Percentiles rank a stretch among this genome's conserved stretches.
Evolutionary conservation across 2,113 vertebrate genomes (phyloP).

Genomic region (Prochilodus magdalenae): DNA sequence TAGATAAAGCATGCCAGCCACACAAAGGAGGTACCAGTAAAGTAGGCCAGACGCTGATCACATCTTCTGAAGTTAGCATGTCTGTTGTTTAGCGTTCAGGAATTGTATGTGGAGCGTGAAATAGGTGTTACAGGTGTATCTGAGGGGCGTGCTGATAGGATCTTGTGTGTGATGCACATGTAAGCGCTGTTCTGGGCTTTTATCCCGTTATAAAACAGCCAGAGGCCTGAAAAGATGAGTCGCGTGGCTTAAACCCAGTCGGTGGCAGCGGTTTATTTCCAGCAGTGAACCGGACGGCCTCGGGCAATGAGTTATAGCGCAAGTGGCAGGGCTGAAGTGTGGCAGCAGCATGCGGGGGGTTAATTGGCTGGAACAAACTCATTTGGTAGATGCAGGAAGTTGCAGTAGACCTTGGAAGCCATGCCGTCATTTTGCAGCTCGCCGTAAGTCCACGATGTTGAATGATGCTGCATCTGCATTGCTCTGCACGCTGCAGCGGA

Average conservation of each 20-base stretch:
- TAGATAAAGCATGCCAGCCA: too few species aligned
- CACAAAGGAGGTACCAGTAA: too few species aligned
- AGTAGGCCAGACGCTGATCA: neutral
- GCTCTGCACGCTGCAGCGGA: too few species aligned
- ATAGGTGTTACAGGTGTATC: neutral
- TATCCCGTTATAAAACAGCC: conserved; percentile 27
- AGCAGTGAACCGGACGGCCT: neutral
- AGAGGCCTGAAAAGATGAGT: neutral
- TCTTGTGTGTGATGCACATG: neutral
- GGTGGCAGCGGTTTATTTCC: conserved; percentile 40
- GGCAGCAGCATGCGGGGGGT: neutral
- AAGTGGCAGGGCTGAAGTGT: neutral
- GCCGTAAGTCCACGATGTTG: too few species aligned
- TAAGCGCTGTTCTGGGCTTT: conserved; percentile 9
- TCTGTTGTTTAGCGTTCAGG: neutral
- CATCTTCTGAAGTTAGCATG: too few species aligned
- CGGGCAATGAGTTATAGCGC: conserved; percentile 11
- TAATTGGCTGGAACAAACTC: conserved; percentile 8
- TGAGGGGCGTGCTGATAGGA: conserved; percentile 17
- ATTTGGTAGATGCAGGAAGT: conserved; percentile 17
- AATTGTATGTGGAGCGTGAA: conserved; percentile 23
- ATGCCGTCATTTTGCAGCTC: neutral
- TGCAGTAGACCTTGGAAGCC: neutral
- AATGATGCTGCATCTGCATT: too few species aligned
- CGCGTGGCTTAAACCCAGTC: conserved; percentile 1